Conservation (phyloP, 2,888 invertebrate species). For the Eudemis profundana region DNA sequence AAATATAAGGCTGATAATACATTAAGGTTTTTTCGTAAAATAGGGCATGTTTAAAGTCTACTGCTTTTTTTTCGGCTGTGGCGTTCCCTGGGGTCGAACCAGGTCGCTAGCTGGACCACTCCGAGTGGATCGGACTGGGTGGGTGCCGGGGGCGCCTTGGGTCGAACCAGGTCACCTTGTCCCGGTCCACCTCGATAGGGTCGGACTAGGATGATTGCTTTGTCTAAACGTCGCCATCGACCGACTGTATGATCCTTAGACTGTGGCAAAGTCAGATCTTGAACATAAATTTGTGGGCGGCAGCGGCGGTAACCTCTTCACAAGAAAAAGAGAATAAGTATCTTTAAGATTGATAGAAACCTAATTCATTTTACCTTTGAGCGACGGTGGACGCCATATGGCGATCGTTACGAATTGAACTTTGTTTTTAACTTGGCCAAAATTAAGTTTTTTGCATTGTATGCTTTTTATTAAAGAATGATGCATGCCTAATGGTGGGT, state of each 20-base stretch:
- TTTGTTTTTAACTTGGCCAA: slow-evolving; percentile 76
- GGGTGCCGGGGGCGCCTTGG: no score
- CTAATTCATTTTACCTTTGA: background rate
- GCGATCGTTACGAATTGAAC: slow-evolving; percentile 74
- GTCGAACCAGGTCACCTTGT: no score
- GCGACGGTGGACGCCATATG: slow-evolving; percentile 71
- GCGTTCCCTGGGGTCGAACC: no score
- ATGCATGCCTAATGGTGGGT: slow-evolving; percentile 59
- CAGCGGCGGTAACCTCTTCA: slow-evolving; percentile 47
- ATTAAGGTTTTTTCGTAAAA: background rate
- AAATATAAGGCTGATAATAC: slow-evolving; percentile 10
- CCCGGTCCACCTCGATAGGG: no score
- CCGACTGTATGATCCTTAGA: no score
- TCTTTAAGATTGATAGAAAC: background rate
- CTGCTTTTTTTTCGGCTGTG: no score
- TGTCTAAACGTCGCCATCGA: no score
- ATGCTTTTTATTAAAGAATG: slow-evolving; percentile 56
- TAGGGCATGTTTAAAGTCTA: slow-evolving; percentile 19
- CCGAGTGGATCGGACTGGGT: no score
- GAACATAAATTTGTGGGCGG: slow-evolving; percentile 72
- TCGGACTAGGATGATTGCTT: no score
- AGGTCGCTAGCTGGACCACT: no score
- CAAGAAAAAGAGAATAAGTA: background rate
- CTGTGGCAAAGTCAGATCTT: no score
- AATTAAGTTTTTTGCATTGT: slow-evolving; percentile 68